Evolutionary conservation across 2,888 invertebrate genomes (phyloP), one percentile per base, ranked within the genome.

Genomic region (Polyommatus icarus): DNA sequence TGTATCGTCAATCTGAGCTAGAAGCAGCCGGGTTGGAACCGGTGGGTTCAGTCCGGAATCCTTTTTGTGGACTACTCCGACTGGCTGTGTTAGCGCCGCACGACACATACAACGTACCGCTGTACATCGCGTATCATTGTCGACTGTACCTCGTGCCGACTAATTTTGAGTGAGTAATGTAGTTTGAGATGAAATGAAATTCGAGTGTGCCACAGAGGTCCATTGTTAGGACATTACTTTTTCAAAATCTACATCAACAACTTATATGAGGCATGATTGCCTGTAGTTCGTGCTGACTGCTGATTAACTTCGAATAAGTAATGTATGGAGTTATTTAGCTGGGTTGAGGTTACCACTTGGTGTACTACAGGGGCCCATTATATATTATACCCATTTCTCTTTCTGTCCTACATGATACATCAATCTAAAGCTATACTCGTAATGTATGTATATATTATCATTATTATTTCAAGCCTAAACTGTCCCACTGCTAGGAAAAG

Each of bases 61-160:
- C 97, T 0, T 97, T 97, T 85, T 96, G 96, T 81, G 96, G 97
- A 80, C 96, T 96, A 79, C 95, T 96, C 92, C 93, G 96, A 77
- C 94, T 98, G 76, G 95, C 96, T 0, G 96, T 97, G 36, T 91
- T 98, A 29, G 96, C 96, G 78, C 96, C 97, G 0, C 96, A 96
- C 82, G 96, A 97, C 83, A 95, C 95, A 0, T 97, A 96, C 87
- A 96, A 96, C 83, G 95, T 98, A 40, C 98, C 98, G 1, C 90
- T 98, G 71, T 96, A 96, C 84, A 95, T 97, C 76, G 97, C 97
- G 1, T 97, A 97, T 84, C 97, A 98, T 85, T 97, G 97, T 89
- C 96, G 96, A 81, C 91, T 98, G 78, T 96, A 96, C 87, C 89
- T 97, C 61, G 95, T 96, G 84, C 97, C 97, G 6, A 95, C 96